A percentile compares a stretch with the other conserved stretches of the same genome.
Evolutionary conservation across 2,797 vertebrate genomes (phyloP).

Genomic region (Hydrolagus colliei): DNA sequence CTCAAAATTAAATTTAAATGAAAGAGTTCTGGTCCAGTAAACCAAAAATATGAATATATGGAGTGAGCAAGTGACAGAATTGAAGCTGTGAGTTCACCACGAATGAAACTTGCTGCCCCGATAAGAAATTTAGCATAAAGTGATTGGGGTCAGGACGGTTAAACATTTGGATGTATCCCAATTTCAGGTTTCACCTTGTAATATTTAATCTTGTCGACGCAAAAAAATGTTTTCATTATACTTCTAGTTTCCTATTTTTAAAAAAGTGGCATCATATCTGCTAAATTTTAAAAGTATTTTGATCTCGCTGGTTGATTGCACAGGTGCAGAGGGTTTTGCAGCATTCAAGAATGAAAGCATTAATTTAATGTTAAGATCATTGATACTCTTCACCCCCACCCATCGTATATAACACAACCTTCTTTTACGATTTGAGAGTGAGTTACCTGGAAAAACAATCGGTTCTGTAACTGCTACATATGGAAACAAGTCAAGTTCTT

Average conservation of each 20-base stretch:
- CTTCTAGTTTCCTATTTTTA: background rate
- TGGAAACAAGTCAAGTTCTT: background rate
- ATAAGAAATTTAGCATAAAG: background rate
- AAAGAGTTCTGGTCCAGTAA: background rate
- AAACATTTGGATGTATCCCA: background rate
- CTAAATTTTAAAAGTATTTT: background rate
- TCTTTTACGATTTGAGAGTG: background rate
- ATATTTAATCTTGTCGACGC: background rate
- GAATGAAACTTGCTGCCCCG: background rate
- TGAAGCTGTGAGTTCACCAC: background rate
- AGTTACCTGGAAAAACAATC: constrained; percentile 1
- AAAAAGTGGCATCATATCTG: background rate
- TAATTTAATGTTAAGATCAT: background rate
- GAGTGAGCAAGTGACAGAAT: background rate
- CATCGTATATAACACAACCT: background rate
- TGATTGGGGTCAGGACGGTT: constrained; percentile 1
- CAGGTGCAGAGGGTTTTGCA: background rate
- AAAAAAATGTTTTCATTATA: background rate
- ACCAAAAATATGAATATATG: background rate
- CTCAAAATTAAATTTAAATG: background rate
- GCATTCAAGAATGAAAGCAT: background rate
- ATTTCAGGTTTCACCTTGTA: background rate
- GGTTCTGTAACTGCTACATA: background rate
- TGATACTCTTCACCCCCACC: background rate
- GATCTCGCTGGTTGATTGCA: background rate